phyloP scores from a whole-genome alignment of 1,140 invertebrate species.

The Anagrus nilaparvatae region DNA sequence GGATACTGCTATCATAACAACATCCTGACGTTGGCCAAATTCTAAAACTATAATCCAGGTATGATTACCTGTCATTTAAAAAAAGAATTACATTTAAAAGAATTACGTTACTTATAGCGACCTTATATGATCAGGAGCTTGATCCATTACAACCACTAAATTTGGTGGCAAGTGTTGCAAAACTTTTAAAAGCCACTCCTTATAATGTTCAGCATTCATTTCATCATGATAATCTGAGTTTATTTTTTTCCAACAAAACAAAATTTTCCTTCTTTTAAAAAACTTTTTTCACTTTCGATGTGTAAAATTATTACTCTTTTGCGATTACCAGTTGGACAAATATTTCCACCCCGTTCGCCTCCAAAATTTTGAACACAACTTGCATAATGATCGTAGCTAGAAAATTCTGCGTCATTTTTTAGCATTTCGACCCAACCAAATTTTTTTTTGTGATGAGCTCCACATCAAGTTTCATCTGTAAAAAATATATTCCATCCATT shows the following conservation, averaged over 20 bases:
- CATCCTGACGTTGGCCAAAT: too few relatives aligned
- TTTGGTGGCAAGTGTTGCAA: constrained; percentile 18
- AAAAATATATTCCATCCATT: constrained; percentile 5
- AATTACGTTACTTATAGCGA: too few relatives aligned
- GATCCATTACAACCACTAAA: constrained; percentile 19
- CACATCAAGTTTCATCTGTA: constrained; percentile 7
- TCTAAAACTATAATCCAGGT: too few relatives aligned
- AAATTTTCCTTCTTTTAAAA: neutral
- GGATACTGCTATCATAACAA: too few relatives aligned
- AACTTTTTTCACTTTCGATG: constrained; percentile 2
- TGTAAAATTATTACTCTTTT: constrained; percentile 11
- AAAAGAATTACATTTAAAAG: too few relatives aligned
- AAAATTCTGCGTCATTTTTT: too few relatives aligned
- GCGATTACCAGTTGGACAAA: constrained; percentile 2
- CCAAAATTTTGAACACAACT: constrained; percentile 1
- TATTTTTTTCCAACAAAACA: constrained; percentile 4
- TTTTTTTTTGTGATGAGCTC: constrained; percentile 6
- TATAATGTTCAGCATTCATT: constrained; percentile 10
- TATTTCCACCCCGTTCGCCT: neutral
- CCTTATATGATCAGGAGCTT: constrained; percentile 10
- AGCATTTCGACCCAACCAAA: constrained; percentile 7
- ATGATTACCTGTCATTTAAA: too few relatives aligned
- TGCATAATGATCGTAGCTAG: neutral
- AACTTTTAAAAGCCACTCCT: constrained; percentile 12
- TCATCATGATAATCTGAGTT: constrained; percentile 2